Evolutionary conservation across 2,113 vertebrate species (phyloP), one percentile per base, ranked within the genome.

Genomic region (Anser cygnoides): DNA sequence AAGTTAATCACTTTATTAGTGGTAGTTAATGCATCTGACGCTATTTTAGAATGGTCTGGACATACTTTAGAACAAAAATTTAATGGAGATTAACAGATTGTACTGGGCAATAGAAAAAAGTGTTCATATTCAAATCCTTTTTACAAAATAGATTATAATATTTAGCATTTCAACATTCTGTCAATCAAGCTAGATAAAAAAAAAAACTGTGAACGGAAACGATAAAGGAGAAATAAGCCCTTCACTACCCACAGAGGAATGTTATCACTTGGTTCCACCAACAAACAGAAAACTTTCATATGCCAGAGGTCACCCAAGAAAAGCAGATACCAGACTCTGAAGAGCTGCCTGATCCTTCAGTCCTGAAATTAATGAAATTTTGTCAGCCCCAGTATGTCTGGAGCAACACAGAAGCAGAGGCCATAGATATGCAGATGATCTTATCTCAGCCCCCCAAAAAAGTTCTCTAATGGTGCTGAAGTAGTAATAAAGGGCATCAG

Each of bases 261-360:
- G 46, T 67, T 77, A 52, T 44, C 52, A 35, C 68, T 57, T 67
- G 4, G 16, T 77, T 86, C 85, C 87, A 84, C 63, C 39, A 96
- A 84, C 68, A 90, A 81, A 93, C 57, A 77, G 55, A 77, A 92
- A 94, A 87, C 41, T 82, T 94, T 43, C 75, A 5, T 92, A 50
- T 84, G 61, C 49, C 76, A 95, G 76, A 90, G 80, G 92, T 93
- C 81, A 91, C 77, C 61, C 93, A 92, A 95, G 87, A 93, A 95
- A 94, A 95, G 84, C 89, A 95, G 87, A 79, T 70, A 79, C 20
- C 54, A 88, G 63, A 62, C 41, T 78, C 73, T 82, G 55, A 91
- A 70, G 35, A 94, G 62, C 44, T 87, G 93, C 87, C 73, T 87
- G 77, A 92, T 88, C 66, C 77, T 68, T 73, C 74, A 58, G 55